Evolutionary conservation across 2,797 vertebrate species (phyloP).

Genomic region (Semotilus atromaculatus): DNA sequence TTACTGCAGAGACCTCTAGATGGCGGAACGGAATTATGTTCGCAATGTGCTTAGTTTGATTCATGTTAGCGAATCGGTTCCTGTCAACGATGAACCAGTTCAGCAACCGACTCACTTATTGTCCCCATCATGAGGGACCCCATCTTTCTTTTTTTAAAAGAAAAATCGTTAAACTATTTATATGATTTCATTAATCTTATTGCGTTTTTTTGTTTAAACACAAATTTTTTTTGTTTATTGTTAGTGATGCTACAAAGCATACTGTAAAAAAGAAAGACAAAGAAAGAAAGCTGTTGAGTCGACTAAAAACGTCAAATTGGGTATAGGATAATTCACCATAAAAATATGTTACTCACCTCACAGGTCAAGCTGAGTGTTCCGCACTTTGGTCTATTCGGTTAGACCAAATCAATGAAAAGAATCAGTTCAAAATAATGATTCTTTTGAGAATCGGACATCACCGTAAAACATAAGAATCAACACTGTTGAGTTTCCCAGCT

Average conservation of each 20-base stretch:
- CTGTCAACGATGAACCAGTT: not conserved
- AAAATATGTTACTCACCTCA: not conserved
- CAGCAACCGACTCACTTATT: not conserved
- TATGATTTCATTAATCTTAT: not conserved
- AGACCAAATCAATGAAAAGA: not conserved
- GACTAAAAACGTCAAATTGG: not conserved
- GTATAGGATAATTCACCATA: not conserved
- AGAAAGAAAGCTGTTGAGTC: not conserved
- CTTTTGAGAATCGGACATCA: not conserved
- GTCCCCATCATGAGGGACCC: not conserved
- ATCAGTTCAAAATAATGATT: conserved; percentile 19
- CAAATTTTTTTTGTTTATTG: not conserved
- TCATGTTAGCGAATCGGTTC: not conserved
- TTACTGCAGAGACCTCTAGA: not conserved
- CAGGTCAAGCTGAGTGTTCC: not conserved
- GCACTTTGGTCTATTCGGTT: not conserved
- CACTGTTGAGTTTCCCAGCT: not conserved
- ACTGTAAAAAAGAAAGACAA: too few species aligned
- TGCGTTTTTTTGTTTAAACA: not conserved
- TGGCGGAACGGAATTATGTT: too few species aligned
- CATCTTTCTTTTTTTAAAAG: too few species aligned
- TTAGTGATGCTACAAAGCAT: not conserved
- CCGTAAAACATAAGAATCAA: not conserved
- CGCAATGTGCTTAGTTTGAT: not conserved
- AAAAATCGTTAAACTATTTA: not conserved